Evolutionary conservation across 1,140 invertebrate species (phyloP).

Genomic region (Thaumetopoea pityocampa): DNA sequence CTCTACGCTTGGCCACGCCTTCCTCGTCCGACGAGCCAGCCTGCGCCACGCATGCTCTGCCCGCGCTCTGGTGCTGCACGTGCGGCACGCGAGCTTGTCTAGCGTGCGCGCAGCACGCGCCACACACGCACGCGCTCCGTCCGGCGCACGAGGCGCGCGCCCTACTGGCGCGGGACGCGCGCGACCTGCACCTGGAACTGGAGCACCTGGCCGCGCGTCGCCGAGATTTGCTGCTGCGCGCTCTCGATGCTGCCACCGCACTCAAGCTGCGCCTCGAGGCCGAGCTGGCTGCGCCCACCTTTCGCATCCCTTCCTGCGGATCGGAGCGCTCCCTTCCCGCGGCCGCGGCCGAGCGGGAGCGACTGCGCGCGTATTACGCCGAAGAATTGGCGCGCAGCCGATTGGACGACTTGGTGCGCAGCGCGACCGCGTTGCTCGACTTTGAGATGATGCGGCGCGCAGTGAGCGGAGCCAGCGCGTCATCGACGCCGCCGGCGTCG

Average conservation of each 20-base stretch:
- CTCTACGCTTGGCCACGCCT: conserved; percentile 74
- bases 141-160: conserved; percentile 81
- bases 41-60: conserved; percentile 84
- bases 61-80: conserved; percentile 84
- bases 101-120: conserved; percentile 79
- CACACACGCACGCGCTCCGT: conserved; percentile 82
- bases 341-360: conserved; percentile 78
- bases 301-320: conserved; percentile 73
- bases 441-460: conserved; percentile 81
- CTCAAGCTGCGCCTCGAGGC: conserved; percentile 84
- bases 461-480: conserved; percentile 78
- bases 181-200: conserved; percentile 78
- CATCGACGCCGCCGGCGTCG: conserved; percentile 72
- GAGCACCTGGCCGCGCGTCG: conserved; percentile 81
- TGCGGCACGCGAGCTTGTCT: conserved; percentile 81
- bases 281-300: conserved; percentile 67
- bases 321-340: conserved; percentile 76
- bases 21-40: conserved; percentile 69
- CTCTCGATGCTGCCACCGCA: conserved; percentile 84
- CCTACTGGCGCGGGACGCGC: conserved; percentile 80
- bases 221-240: conserved; percentile 82
- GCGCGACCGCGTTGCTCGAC: conserved; percentile 80
- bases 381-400: conserved; percentile 85
- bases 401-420: conserved; percentile 82
- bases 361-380: conserved; percentile 81